Percentiles rank a stretch among this genome's conserved stretches.
These are phyloP conservation scores for Moxostoma hubbsi DNA, from an alignment of 2,797 vertebrate genomes.

Conservation along the genomic window DNA sequence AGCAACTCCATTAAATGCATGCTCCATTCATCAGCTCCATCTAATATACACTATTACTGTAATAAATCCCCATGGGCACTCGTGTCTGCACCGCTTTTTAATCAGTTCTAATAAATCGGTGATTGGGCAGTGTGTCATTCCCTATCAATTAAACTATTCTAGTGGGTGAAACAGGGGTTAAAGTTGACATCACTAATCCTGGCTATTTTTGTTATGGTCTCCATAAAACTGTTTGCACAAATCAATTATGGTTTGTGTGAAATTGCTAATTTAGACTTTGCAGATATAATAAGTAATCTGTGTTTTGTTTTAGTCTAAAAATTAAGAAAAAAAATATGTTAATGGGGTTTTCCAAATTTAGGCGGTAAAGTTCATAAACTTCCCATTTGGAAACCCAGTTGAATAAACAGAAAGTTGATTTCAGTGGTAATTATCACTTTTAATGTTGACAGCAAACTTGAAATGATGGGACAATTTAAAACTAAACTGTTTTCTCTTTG, in stretches of 20 bases:
- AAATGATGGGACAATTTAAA: slow-evolving; percentile 15
- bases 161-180: slow-evolving; percentile 8
- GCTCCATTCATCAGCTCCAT: slow-evolving; percentile 59
- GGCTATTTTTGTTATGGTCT: slow-evolving; percentile 19
- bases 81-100: slow-evolving; percentile 24
- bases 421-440: slow-evolving; percentile 39
- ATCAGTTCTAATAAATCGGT: slow-evolving; percentile 41
- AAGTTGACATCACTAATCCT: slow-evolving; percentile 8
- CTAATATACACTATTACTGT: slow-evolving; percentile 53
- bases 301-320: slow-evolving; percentile 22
- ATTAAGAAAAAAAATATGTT: slow-evolving; percentile 13
- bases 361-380: slow-evolving; percentile 6
- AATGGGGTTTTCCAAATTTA: slow-evolving; percentile 28
- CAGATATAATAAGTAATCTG: slow-evolving; percentile 26
- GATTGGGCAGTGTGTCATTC: slow-evolving; percentile 18
- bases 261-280: slow-evolving; percentile 40
- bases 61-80: slow-evolving; percentile 31
- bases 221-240: neutral
- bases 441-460: slow-evolving; percentile 21
- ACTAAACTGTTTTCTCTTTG: neutral
- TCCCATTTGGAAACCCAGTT: slow-evolving; percentile 23
- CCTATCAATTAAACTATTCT: slow-evolving; percentile 31
- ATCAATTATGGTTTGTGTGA: slow-evolving; percentile 39
- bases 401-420: slow-evolving; percentile 32
- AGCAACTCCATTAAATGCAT: slow-evolving; percentile 48